A percentile compares a stretch with the other conserved stretches of the same genome.
phyloP scores from a whole-genome alignment of 1,140 invertebrate genomes.

The Stenopsyche tienmushanensis region DNA sequence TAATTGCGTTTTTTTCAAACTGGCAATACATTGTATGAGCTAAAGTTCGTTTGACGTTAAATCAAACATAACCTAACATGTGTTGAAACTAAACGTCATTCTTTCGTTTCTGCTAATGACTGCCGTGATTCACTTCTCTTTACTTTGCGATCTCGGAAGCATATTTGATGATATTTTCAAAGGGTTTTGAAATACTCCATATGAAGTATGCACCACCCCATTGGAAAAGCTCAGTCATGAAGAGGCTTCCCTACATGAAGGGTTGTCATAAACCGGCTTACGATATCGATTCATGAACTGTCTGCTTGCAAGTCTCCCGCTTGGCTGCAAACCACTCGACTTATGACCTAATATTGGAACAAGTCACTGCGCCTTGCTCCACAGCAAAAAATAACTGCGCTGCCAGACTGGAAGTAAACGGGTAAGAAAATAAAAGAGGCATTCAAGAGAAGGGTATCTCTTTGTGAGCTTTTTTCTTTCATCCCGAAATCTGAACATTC shows the following conservation, averaged over 20 bases:
- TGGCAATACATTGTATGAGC: no score
- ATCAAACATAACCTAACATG: no score
- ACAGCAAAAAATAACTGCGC: neutral
- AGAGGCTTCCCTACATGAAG: slow-evolving; percentile 6
- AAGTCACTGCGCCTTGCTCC: neutral
- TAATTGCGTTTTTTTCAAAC: no score
- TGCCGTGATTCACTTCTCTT: no score
- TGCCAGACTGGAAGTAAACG: neutral
- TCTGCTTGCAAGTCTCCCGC: neutral
- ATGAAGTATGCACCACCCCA: no score
- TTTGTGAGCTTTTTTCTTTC: neutral
- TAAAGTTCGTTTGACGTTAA: no score
- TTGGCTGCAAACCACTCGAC: neutral
- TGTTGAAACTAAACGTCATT: no score
- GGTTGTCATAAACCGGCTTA: slow-evolving; percentile 9
- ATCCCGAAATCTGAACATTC: neutral
- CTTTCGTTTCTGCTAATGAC: no score
- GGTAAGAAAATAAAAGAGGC: neutral
- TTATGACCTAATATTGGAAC: slow-evolving; percentile 16
- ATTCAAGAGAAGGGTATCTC: neutral
- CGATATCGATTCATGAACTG: slow-evolving; percentile 19
- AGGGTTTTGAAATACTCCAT: no score
- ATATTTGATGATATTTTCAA: no score
- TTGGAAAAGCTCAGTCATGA: neutral
- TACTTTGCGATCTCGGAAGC: no score